Base-by-base conservation (phyloP, 1,140 invertebrate species). In the Ceratitis capitata region DNA sequence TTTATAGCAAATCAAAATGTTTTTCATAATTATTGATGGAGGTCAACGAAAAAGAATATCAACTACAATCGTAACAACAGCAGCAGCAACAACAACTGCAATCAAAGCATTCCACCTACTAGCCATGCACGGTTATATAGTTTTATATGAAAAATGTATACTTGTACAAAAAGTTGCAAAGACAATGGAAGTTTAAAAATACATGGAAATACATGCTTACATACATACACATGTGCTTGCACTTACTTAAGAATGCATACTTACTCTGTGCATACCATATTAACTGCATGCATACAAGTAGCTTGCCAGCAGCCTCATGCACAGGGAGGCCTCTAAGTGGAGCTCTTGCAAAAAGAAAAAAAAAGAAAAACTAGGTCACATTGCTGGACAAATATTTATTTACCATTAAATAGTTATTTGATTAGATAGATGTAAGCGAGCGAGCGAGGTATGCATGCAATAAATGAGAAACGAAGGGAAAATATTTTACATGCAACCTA, bases 301-400 rank as follows among this genome's bases (percentile, higher is more conserved):
- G 16, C 29, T 42, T 42, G 35, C 29, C 29, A 16, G 61, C 4
- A 4, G 32, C n/a, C 14, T n/a, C n/a, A n/a, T n/a, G 3, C 16
- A 19, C 6, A 19, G 69, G 9, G 26, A 39, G 19, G n/a, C 14
- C 9, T 26, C 32, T 32, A 64, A 16, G 23, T 10, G 4, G 16
- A 35, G 23, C 23, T 1, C 45, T 45, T 47, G 69, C 39, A 42
- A 45, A 42, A 56, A 56, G n/a, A n/a, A n/a, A n/a, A n/a, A n/a
- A n/a, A n/a, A n/a, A n/a, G n/a, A 56, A 56, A 45, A 78, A 78
- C 69, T 78, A 32, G 69, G 69, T 78, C 69, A 78, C 69, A 78
- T 78, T 45, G 69, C 69, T 78, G 69, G 69, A 78, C 39, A 78
- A 78, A 78, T 78, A 78, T 78, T 78, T 78, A 78, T 78, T 78